phyloP scores from a whole-genome alignment of 2,888 invertebrate species.

The Drosophila subquinaria region DNA sequence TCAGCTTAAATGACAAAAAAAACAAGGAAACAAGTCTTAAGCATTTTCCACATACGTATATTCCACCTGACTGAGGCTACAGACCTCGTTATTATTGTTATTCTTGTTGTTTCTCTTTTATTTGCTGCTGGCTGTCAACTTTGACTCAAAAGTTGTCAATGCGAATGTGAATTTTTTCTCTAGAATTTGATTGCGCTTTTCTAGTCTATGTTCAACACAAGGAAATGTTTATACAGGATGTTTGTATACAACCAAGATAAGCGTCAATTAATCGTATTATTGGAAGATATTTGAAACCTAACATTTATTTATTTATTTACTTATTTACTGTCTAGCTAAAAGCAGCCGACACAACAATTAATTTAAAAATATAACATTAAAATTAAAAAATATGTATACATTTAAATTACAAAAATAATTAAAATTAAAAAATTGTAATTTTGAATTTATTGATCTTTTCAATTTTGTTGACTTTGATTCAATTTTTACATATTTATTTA shows the following conservation, averaged over 20 bases:
- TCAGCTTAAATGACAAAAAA: conserved; percentile 84
- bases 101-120: conserved; percentile 44
- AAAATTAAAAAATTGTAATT: too few relatives aligned
- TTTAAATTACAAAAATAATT: too few relatives aligned
- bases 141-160: conserved; percentile 42
- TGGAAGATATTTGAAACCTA: background rate
- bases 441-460: background rate
- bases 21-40: conserved; percentile 84
- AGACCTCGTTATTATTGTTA: conserved; percentile 52
- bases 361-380: too few relatives aligned
- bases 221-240: background rate
- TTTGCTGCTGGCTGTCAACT: conserved; percentile 47
- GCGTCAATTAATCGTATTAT: too few relatives aligned
- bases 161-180: conserved; percentile 49
- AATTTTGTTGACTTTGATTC: background rate
- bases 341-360: too few relatives aligned
- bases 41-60: conserved; percentile 54
- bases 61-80: conserved; percentile 16
- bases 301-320: too few relatives aligned
- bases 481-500: background rate
- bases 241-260: background rate
- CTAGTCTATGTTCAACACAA: background rate
- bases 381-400: too few relatives aligned
- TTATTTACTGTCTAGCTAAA: too few relatives aligned
- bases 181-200: conserved; percentile 8